These are phyloP conservation scores for Heliocidaris tuberculata DNA, from an alignment of 35 echinoderm and acorn worm species.

Conservation along the genomic window DNA sequence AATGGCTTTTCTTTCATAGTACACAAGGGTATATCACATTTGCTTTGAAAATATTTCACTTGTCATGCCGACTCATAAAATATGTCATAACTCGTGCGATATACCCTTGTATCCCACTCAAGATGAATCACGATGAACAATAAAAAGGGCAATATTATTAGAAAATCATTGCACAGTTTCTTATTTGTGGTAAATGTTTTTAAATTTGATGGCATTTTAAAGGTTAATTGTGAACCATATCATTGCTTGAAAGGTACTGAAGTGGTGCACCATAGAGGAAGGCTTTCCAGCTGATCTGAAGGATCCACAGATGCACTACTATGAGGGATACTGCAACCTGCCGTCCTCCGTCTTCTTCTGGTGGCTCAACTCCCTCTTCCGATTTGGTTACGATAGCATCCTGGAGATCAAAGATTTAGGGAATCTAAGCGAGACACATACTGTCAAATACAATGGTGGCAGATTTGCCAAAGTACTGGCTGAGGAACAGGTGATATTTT, in stretches of 20 bases:
- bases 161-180: no score
- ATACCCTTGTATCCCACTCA: no score
- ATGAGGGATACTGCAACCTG: conserved; percentile 83
- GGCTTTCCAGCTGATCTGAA: conserved; percentile 77
- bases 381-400: conserved; percentile 72
- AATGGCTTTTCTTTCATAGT: no score
- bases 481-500: conserved; percentile 70
- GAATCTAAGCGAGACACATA: conserved; percentile 57
- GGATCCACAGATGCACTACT: conserved; percentile 77
- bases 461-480: conserved; percentile 63
- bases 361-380: conserved; percentile 95
- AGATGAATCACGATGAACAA: no score
- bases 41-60: no score
- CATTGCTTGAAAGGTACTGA: conserved; percentile 27
- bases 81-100: no score
- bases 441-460: conserved; percentile 65
- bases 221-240: not conserved
- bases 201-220: no score
- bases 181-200: no score
- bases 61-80: no score
- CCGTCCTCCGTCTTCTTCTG: conserved; percentile 71
- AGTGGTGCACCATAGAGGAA: conserved; percentile 28
- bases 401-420: conserved; percentile 89
- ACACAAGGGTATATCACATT: no score
- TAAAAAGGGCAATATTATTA: no score